phyloP scores from a whole-genome alignment of 2,113 vertebrate species.

The Lichenostomus cassidix region DNA sequence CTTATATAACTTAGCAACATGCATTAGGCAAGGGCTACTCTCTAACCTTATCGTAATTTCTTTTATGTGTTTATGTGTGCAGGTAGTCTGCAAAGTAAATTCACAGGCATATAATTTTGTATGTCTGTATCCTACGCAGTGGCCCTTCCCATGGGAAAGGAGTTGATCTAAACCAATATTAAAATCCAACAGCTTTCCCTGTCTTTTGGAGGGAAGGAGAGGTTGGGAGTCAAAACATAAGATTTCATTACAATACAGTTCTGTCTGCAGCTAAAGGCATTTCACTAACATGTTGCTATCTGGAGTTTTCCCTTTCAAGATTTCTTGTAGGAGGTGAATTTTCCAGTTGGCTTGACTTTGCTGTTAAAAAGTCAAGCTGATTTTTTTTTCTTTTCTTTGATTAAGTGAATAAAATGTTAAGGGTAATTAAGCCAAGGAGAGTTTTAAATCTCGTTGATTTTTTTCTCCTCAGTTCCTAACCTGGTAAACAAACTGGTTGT shows the following conservation, averaged over 20 bases:
- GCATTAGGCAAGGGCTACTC: not conserved
- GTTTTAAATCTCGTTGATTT: not conserved
- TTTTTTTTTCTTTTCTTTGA: conserved; percentile 28
- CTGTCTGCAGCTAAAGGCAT: conserved; percentile 37
- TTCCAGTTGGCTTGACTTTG: conserved; percentile 67
- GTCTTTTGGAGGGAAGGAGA: not conserved
- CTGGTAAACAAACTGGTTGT: conserved; percentile 35
- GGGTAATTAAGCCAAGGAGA: conserved; percentile 46
- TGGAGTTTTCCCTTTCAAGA: conserved; percentile 6
- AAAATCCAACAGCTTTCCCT: not conserved
- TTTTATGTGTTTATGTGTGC: not conserved
- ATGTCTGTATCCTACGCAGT: not conserved
- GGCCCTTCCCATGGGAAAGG: not conserved
- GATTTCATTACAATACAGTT: not conserved
- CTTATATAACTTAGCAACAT: not conserved
- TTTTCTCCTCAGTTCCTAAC: not conserved
- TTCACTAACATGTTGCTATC: conserved; percentile 7
- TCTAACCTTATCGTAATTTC: not conserved
- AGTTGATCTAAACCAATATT: not conserved
- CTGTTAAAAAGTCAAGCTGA: conserved; percentile 64
- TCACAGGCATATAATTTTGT: not conserved
- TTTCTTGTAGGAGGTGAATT: conserved; percentile 69
- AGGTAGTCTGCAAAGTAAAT: not conserved
- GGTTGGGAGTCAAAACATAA: not conserved
- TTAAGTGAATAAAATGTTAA: conserved; percentile 65